Conservation (phyloP, 2,113 vertebrate genomes). For the Dicerorhinus sumatrensis region DNA sequence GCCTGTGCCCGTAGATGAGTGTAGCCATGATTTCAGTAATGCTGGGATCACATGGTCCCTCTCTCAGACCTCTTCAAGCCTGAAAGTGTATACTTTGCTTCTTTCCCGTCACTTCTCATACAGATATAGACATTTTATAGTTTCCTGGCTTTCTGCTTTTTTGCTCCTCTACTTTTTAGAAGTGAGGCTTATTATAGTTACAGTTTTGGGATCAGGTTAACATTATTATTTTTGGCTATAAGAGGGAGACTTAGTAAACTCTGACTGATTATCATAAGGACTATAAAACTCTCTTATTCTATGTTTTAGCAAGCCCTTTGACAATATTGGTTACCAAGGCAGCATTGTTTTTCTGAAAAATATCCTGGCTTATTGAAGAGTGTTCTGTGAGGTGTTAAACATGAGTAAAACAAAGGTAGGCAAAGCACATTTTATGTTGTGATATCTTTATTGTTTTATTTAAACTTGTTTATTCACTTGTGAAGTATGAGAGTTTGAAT, state of each 20-base stretch:
- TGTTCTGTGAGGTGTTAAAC: slow-evolving; percentile 34
- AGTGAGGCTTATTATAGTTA: neutral
- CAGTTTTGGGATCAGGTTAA: neutral
- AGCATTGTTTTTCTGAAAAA: slow-evolving; percentile 32
- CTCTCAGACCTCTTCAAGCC: neutral
- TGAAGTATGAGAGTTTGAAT: slow-evolving; percentile 1
- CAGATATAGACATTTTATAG: neutral
- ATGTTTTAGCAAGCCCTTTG: neutral
- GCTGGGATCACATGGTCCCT: neutral
- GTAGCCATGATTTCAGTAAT: neutral
- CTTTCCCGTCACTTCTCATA: neutral
- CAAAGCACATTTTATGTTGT: neutral
- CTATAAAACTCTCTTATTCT: neutral
- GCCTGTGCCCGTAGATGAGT: neutral
- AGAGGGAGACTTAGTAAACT: neutral
- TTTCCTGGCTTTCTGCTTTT: neutral
- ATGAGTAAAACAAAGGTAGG: neutral
- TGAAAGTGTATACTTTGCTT: neutral
- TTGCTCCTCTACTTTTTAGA: neutral
- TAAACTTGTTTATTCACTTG: neutral
- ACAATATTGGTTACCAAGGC: neutral
- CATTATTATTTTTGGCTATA: neutral
- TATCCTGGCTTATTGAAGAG: neutral
- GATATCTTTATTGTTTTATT: neutral
- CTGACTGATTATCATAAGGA: neutral